These are phyloP conservation scores for Sitobion miscanthi DNA, from an alignment of 1,140 invertebrate species.

Conservation along the genomic window DNA sequence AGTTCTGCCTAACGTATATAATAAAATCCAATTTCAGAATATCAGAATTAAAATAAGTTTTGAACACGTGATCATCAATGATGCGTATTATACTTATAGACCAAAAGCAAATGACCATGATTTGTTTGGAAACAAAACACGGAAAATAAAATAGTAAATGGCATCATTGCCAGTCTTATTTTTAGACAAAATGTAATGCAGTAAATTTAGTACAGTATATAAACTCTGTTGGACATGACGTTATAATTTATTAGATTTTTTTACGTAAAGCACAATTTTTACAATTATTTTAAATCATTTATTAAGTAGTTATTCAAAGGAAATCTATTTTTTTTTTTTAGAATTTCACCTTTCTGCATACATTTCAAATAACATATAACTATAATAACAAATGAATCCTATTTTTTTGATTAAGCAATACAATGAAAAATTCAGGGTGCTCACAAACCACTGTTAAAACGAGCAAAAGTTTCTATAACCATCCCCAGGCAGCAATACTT, in stretches of 20 bases:
- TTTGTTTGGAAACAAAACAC: conserved; percentile 37
- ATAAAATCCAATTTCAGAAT: not conserved
- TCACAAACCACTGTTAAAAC: not conserved
- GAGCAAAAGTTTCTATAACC: conserved; percentile 14
- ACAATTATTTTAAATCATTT: not conserved
- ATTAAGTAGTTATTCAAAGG: not conserved
- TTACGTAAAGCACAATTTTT: not conserved
- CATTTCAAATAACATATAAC: not conserved
- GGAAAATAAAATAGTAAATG: conserved; percentile 48
- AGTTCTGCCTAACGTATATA: not conserved
- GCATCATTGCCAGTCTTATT: conserved; percentile 32
- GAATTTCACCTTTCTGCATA: not conserved
- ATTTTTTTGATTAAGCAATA: not conserved
- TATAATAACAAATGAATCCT: not conserved
- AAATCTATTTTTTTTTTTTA: not conserved
- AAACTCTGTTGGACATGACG: not conserved
- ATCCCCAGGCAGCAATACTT: conserved; percentile 1
- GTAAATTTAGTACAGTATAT: conserved; percentile 32
- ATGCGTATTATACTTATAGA: conserved; percentile 5
- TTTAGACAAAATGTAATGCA: conserved; percentile 40
- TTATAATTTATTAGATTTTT: conserved; percentile 1
- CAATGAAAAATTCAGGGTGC: not conserved
- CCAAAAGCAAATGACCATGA: conserved; percentile 1
- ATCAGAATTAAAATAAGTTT: not conserved
- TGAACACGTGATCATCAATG: conserved; percentile 1